Base-by-base conservation (phyloP, 1,140 invertebrate species). In the Cherax destructor region DNA sequence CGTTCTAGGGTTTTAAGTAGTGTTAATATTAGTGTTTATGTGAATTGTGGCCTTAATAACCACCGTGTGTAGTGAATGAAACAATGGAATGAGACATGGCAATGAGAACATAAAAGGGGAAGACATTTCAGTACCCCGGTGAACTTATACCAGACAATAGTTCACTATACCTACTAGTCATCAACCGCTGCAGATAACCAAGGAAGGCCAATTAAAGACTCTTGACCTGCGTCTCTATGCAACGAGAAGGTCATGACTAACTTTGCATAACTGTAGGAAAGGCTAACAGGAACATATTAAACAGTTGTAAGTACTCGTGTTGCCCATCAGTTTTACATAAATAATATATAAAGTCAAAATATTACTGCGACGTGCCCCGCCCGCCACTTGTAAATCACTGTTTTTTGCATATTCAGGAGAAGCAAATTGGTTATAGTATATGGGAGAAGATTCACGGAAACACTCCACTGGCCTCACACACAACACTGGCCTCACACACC, bases 331-430 rank as follows among this genome's bases (percentile, higher is more conserved):
- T 21, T 74, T 74, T 74, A 74, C 69, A 74, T 74, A 74, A 74
- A 74, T 74, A 74, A 74, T 30, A 74, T 74, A 74, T 74, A 74
- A 74, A 74, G 69, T 30, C 7, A 74, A 74, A 74, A 74, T 74
- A 74, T 74, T 24, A 74, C 24, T n/a, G 4, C 24, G 69, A 74
- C 69, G 69, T 74, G n/a, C 30, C 6, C 24, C 69, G n/a, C 24
- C 21, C 69, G n/a, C 24, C 7, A n/a, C 69, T 74, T 74, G 16
- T 74, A 74, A 74, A 74, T 74, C n/a, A 74, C 69, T 30, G 69
- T 24, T 16, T 56, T 74, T 74, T 74, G 69, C 69, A 74, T 74
- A 74, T 74, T 74, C 24, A 74, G 69, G n/a, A 24, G 69, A 56
- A 30, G n/a, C n/a, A 74, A 74, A 74, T 74, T 30, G 69, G 24